Conservation (phyloP, 2,888 invertebrate genomes). For the Halocaridina rubra region DNA sequence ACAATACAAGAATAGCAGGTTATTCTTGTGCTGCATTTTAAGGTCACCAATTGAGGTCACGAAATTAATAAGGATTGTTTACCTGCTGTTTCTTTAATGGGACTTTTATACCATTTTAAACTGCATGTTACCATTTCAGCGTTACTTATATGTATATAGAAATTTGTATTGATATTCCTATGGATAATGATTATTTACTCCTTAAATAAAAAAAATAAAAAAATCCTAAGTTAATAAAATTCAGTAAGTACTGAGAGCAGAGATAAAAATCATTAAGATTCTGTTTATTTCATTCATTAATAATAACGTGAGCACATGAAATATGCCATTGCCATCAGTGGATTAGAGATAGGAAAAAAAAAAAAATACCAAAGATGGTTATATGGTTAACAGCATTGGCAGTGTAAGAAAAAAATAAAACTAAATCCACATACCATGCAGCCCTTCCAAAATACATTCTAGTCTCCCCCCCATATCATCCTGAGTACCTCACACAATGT, state of each 20-base stretch:
- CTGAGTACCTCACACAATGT: slow-evolving; percentile 53
- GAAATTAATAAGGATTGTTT: not conserved
- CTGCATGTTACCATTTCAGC: too few relatives aligned
- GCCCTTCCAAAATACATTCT: slow-evolving; percentile 19
- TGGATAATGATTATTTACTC: not conserved
- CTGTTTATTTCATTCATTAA: too few relatives aligned
- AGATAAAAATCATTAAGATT: not conserved
- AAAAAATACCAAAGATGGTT: not conserved
- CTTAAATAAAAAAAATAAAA: too few relatives aligned
- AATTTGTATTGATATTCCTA: not conserved
- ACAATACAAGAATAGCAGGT: too few relatives aligned
- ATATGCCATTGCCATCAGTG: not conserved
- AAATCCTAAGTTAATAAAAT: too few relatives aligned
- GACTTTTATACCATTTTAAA: too few relatives aligned
- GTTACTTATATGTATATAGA: not conserved
- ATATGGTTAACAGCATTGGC: not conserved
- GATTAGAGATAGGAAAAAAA: slow-evolving; percentile 10
- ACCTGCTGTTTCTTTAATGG: not conserved
- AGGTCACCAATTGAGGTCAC: not conserved
- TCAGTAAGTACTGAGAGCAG: not conserved
- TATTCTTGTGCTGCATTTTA: not conserved
- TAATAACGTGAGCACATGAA: slow-evolving; percentile 11
- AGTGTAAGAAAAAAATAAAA: not conserved
- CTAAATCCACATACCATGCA: slow-evolving; percentile 10
- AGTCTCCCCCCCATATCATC: slow-evolving; percentile 4